Evolutionary conservation across 2,113 vertebrate species (phyloP), one percentile per base, ranked within the genome.

Genomic region (Gallinago media): DNA sequence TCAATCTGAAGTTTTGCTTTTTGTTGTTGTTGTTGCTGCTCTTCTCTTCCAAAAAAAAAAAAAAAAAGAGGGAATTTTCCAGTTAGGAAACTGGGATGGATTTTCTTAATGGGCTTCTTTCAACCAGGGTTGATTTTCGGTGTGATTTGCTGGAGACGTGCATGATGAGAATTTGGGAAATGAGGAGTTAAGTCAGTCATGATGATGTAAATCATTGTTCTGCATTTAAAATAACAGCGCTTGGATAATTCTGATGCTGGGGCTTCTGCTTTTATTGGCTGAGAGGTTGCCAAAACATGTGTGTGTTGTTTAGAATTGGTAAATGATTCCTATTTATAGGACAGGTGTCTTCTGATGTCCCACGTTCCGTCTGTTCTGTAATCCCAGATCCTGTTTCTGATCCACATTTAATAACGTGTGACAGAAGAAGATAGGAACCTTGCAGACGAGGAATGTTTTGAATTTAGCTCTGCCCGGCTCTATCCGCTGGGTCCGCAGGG

Each of bases 301-400:
- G 94, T 96, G 95, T 94, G 92, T 92, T 96, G 71, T 49, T 97
- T 92, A 85, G 90, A 96, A 94, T 89, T 92, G 85, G 94, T 96
- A 96, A 96, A 90, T 89, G 74, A 86, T 94, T 94, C 92, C 96
- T 97, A 89, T 97, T 97, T 97, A 97, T 97, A 97, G 93, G 93
- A 89, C 92, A 97, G 94, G 96, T 96, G 92, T 94, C 95, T 97
- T 96, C 92, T 97, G 94, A 96, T 96, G 92, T 94, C 93, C 91
- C 0, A 2, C 81, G 94, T 89, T 94, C 94, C 93, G 93, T 79
- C 94, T 94, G 94, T 94, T 96, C 87, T 83, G 70, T 97, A 95
- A 96, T 90, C 85, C 92, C 76, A 95, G 95, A 95, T 96, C 79
- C 93, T 97, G 92, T 81, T 97, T 95, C 95, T 96, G 96, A 96